A percentile compares a stretch with the other conserved stretches of the same genome.
Conservation (phyloP, 2,113 vertebrate genomes). For the Clarias macrocephalus region DNA sequence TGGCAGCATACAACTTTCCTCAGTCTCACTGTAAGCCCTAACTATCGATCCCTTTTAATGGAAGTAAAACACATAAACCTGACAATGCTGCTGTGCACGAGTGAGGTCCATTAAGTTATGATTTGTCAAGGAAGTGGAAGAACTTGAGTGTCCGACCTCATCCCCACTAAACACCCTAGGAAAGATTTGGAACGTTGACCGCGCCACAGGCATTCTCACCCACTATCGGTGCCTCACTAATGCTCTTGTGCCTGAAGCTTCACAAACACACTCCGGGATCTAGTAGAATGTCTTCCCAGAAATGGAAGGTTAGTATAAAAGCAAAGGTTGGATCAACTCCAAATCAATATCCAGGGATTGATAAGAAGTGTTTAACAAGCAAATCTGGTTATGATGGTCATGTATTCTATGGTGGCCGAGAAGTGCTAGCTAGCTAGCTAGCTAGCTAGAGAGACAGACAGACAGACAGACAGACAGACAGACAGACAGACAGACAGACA, state of each 20-base stretch:
- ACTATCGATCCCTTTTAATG: not conserved
- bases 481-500: no score
- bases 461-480: no score
- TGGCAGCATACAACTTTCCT: not conserved
- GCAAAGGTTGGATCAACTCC: not conserved
- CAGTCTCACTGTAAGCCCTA: not conserved
- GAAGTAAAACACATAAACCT: not conserved
- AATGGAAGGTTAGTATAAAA: not conserved
- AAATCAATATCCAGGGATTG: not conserved
- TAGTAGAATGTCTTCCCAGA: not conserved
- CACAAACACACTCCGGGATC: not conserved
- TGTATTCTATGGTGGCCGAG: not conserved
- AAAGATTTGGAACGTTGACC: not conserved
- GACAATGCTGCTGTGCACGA: not conserved
- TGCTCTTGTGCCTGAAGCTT: not conserved
- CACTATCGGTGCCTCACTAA: not conserved
- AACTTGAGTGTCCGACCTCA: not conserved
- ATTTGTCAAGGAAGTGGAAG: not conserved
- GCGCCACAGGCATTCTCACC: not conserved
- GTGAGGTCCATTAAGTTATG: not conserved
- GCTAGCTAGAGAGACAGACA: no score
- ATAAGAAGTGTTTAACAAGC: not conserved
- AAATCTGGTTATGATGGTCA: not conserved
- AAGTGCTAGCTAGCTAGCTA: no score
- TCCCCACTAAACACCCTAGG: not conserved